Evolutionary conservation across 2,113 vertebrate genomes (phyloP).

Genomic region (Aptenodytes forsteri): DNA sequence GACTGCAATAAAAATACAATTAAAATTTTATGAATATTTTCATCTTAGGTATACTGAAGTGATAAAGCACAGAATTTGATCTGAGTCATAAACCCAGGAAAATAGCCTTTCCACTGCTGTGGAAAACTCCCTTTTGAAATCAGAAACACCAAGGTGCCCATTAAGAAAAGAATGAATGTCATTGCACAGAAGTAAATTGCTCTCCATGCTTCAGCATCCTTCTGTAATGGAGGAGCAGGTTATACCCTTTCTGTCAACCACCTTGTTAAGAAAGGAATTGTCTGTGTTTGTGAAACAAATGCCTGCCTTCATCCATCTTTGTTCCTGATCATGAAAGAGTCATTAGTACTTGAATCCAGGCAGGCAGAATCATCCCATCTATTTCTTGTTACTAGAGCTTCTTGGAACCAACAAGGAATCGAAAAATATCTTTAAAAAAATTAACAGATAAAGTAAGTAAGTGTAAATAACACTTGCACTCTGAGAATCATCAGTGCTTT

Average conservation of each 20-base stretch:
- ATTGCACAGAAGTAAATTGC: background rate
- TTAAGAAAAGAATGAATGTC: conserved; percentile 26
- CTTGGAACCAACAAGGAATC: background rate
- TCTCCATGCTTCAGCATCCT: background rate
- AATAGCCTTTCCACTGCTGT: background rate
- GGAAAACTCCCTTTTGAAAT: conserved; percentile 21
- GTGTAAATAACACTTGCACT: background rate
- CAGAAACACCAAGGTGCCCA: conserved; percentile 1
- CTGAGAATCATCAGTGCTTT: fast-evolving
- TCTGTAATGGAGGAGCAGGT: background rate
- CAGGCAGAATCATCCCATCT: background rate
- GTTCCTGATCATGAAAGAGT: background rate
- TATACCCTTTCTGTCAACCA: background rate
- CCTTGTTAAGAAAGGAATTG: background rate
- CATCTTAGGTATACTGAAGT: conserved; percentile 18
- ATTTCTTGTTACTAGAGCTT: background rate
- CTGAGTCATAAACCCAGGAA: conserved; percentile 42
- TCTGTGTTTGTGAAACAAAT: conserved; percentile 11
- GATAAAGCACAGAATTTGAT: conserved; percentile 38
- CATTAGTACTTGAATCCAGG: background rate
- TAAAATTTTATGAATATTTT: conserved; percentile 52
- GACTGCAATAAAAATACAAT: conserved; percentile 36
- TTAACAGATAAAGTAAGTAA: background rate
- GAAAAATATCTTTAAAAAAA: background rate
- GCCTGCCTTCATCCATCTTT: background rate